phyloP scores from a whole-genome alignment of 2,888 invertebrate genomes.

The Chelonus formosanus region DNA sequence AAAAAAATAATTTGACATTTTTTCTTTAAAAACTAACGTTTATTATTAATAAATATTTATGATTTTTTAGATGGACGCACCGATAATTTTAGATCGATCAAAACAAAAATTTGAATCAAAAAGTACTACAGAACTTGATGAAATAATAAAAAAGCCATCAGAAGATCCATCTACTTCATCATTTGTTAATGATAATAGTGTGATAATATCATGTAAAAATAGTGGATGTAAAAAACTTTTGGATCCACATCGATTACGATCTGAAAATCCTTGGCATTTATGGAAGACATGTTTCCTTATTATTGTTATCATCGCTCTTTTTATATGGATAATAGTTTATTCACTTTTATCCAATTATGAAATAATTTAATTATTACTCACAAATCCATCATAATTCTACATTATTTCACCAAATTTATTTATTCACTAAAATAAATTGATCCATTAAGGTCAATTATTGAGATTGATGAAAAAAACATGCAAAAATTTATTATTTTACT shows the following conservation, averaged over 20 bases:
- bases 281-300: slow-evolving; percentile 67
- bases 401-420: too few relatives aligned
- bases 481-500: slow-evolving; percentile 41
- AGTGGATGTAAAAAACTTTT: slow-evolving; percentile 52
- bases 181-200: slow-evolving; percentile 25
- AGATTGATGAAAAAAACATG: too few relatives aligned
- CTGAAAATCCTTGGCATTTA: slow-evolving; percentile 68
- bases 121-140: slow-evolving; percentile 58
- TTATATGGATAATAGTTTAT: slow-evolving; percentile 66
- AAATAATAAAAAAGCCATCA: slow-evolving; percentile 47
- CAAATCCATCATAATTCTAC: too few relatives aligned
- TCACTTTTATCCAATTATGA: slow-evolving; percentile 50
- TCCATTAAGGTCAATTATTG: too few relatives aligned
- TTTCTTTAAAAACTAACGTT: neutral
- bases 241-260: slow-evolving; percentile 32
- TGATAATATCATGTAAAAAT: slow-evolving; percentile 47
- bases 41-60: neutral
- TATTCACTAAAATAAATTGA: too few relatives aligned
- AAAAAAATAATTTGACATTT: neutral
- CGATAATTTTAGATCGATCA: slow-evolving; percentile 52
- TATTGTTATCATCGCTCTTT: slow-evolving; percentile 63
- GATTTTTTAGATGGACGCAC: slow-evolving; percentile 67
- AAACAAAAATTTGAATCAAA: slow-evolving; percentile 44
- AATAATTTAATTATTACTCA: too few relatives aligned
- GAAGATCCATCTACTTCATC: slow-evolving; percentile 40